phyloP scores from a whole-genome alignment of 92 coral and sea anemone genomes.

The Scolanthus callimorphus region DNA sequence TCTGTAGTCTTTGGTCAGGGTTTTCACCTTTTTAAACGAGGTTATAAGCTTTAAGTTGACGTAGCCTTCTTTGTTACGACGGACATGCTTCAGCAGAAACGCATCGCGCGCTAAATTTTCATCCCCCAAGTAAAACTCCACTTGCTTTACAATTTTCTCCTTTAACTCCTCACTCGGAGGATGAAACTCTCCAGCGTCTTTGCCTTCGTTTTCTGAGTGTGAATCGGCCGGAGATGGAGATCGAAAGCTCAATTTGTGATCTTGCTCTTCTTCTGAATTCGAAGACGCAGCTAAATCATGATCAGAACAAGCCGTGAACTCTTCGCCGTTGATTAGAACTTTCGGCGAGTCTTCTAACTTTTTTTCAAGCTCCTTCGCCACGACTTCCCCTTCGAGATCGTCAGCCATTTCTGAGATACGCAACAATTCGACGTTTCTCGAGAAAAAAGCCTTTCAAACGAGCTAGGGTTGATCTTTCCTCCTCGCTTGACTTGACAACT shows the following conservation, averaged over 20 bases:
- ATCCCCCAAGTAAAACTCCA: slow-evolving; percentile 93
- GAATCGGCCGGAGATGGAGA: slow-evolving; percentile 73
- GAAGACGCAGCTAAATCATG: slow-evolving; percentile 82
- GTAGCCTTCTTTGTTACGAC: slow-evolving; percentile 96
- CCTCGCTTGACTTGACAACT: neutral
- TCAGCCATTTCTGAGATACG: slow-evolving; percentile 65
- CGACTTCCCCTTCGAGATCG: slow-evolving; percentile 51
- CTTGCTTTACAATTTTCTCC: slow-evolving; percentile 78
- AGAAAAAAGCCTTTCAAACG: slow-evolving; percentile 11
- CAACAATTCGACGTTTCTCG: slow-evolving; percentile 24
- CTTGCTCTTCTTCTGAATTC: slow-evolving; percentile 80
- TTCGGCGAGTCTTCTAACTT: slow-evolving; percentile 76
- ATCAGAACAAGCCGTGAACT: slow-evolving; percentile 72
- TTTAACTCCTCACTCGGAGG: slow-evolving; percentile 89
- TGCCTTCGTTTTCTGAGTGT: slow-evolving; percentile 86
- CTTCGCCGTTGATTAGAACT: slow-evolving; percentile 73
- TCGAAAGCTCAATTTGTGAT: slow-evolving; percentile 39
- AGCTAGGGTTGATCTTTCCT: slow-evolving; percentile 1
- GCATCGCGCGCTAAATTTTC: slow-evolving; percentile 93
- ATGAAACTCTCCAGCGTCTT: slow-evolving; percentile 60
- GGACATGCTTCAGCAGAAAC: slow-evolving; percentile 92
- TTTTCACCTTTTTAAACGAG: slow-evolving; percentile 93
- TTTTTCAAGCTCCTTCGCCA: slow-evolving; percentile 18
- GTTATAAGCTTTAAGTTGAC: slow-evolving; percentile 94
- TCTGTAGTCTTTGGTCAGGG: slow-evolving; percentile 90